Conservation (phyloP, 2,888 invertebrate species). For the Drosophila paranaensis region DNA sequence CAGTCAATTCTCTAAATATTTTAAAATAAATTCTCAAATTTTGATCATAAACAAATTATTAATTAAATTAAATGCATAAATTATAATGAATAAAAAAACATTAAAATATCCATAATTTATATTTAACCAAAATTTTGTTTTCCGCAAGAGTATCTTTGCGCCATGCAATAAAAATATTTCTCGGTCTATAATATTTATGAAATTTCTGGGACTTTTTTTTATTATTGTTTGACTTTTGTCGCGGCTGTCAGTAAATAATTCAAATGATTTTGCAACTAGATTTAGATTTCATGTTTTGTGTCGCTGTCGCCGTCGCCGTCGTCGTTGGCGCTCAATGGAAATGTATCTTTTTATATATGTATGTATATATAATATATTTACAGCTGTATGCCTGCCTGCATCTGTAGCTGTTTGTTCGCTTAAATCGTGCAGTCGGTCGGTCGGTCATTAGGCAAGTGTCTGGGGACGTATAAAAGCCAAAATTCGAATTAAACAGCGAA, state of each 20-base stretch:
- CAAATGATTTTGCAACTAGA: slow-evolving; percentile 69
- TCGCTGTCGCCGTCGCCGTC: slow-evolving; percentile 3
- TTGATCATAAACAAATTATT: not conserved
- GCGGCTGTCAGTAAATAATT: slow-evolving; percentile 67
- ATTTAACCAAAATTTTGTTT: not conserved
- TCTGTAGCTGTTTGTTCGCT: slow-evolving; percentile 15
- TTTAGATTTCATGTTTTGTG: slow-evolving; percentile 65
- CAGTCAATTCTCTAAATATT: no score
- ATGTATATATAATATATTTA: slow-evolving; percentile 1
- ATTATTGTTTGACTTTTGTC: slow-evolving; percentile 51
- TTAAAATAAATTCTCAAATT: not conserved
- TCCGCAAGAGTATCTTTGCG: slow-evolving; percentile 24
- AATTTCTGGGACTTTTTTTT: slow-evolving; percentile 24
- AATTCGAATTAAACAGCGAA: slow-evolving; percentile 13
- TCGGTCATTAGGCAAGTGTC: slow-evolving; percentile 51
- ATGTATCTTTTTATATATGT: slow-evolving; percentile 38
- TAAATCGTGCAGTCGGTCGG: slow-evolving; percentile 34
- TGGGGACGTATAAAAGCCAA: slow-evolving; percentile 54
- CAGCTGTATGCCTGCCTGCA: not conserved
- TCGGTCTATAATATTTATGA: slow-evolving; percentile 18
- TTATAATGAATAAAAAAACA: not conserved
- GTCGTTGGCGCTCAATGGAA: slow-evolving; percentile 47
- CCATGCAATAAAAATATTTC: not conserved
- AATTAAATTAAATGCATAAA: no score
- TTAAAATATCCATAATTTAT: not conserved